Conservation (phyloP, 2,888 invertebrate species). For the Stegana nigrithorax region DNA sequence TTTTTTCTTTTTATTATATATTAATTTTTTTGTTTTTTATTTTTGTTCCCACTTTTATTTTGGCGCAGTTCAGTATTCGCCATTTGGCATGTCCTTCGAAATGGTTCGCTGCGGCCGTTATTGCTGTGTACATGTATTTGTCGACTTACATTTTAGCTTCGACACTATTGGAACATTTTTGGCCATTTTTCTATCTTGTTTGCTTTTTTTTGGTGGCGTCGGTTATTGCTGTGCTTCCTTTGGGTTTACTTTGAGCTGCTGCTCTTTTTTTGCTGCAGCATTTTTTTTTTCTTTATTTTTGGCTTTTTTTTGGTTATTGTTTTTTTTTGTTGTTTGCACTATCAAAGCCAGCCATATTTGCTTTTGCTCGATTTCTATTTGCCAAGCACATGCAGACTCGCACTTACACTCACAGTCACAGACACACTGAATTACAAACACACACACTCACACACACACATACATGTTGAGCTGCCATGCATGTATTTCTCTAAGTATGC, state of each 20-base stretch:
- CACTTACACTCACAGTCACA: background rate
- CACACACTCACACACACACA: constrained; percentile 20
- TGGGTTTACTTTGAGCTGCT: constrained; percentile 20
- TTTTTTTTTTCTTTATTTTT: constrained; percentile 13
- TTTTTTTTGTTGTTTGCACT: constrained; percentile 20
- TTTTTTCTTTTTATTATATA: constrained; percentile 6
- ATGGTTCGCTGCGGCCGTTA: too few relatives aligned
- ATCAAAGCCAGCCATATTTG: constrained; percentile 55
- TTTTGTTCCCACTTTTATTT: constrained; percentile 45
- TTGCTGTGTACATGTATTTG: background rate
- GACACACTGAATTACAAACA: constrained; percentile 15
- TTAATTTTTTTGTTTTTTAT: background rate
- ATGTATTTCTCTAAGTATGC: constrained; percentile 62
- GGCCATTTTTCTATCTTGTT: constrained; percentile 24
- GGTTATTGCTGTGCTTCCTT: background rate
- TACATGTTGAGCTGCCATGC: constrained; percentile 35
- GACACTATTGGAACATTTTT: constrained; percentile 33
- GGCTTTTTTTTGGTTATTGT: constrained; percentile 5
- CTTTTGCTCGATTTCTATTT: constrained; percentile 63
- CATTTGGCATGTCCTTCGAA: constrained; percentile 48
- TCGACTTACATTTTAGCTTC: constrained; percentile 21
- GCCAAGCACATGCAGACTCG: constrained; percentile 31
- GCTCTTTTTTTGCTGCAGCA: constrained; percentile 9
- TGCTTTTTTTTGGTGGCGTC: constrained; percentile 17
- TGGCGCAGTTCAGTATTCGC: constrained; percentile 54